phyloP scores from a whole-genome alignment of 2,797 vertebrate species.

The Balearica regulorum region DNA sequence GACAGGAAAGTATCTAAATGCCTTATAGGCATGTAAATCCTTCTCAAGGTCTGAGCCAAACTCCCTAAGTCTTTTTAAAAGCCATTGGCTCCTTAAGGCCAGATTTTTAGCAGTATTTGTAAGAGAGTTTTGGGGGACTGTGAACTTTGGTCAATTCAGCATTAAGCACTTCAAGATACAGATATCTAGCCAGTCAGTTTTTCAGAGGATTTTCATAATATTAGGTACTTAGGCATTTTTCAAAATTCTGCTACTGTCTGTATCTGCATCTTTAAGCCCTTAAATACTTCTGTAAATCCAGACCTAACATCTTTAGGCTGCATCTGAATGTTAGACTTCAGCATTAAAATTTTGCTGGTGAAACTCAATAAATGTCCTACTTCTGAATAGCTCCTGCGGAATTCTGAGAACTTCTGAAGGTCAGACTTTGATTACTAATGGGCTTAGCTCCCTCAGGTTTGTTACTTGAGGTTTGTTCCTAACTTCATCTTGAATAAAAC shows the following conservation, averaged over 20 bases:
- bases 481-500: background rate
- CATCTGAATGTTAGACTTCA: background rate
- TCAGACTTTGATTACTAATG: background rate
- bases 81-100: background rate
- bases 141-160: background rate
- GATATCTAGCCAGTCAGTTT: background rate
- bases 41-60: background rate
- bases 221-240: constrained; percentile 11
- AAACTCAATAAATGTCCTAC: background rate
- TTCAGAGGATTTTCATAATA: constrained; percentile 42
- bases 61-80: background rate
- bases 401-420: background rate
- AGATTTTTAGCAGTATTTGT: background rate
- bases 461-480: background rate
- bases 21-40: background rate
- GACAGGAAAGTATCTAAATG: background rate
- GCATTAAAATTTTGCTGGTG: background rate
- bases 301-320: constrained; percentile 12
- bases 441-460: background rate
- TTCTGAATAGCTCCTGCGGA: background rate
- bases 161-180: background rate
- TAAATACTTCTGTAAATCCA: constrained; percentile 38
- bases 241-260: background rate
- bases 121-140: background rate
- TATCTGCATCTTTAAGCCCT: constrained; percentile 21